Conservation (phyloP, 2,113 vertebrate species). For the Corydoras maculifer region DNA sequence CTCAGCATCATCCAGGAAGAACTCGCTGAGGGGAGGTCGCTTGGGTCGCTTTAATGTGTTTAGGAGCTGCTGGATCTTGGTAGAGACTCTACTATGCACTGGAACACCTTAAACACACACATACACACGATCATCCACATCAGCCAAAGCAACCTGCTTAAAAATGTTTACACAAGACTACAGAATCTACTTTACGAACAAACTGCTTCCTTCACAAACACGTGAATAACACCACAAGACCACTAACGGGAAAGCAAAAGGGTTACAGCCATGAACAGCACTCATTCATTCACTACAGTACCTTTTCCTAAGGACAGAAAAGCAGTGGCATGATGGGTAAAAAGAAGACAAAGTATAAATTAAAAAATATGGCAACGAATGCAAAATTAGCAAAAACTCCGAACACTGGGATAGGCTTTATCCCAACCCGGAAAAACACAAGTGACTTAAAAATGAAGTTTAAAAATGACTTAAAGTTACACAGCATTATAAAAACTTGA, state of each 20-base stretch:
- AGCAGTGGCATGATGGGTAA: conserved; percentile 8
- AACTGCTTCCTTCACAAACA: conserved; percentile 17
- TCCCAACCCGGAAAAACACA: too few species aligned
- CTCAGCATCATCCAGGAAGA: conserved; percentile 93
- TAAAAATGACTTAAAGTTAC: too few species aligned
- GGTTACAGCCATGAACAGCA: conserved; percentile 12
- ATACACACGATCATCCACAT: conserved; percentile 29
- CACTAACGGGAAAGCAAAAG: conserved; percentile 20
- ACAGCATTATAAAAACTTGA: too few species aligned
- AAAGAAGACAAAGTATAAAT: conserved; percentile 15
- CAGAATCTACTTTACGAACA: conserved; percentile 2
- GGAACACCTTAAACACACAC: conserved; percentile 72
- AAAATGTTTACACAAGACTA: not conserved
- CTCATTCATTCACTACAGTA: conserved; percentile 8
- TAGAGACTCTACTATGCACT: conserved; percentile 90
- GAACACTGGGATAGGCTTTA: too few species aligned
- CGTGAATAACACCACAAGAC: conserved; percentile 21
- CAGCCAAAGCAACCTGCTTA: conserved; percentile 11
- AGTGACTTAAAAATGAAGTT: too few species aligned
- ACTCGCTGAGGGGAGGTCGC: conserved; percentile 88
- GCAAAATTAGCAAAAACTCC: too few species aligned
- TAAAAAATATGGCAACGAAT: not conserved
- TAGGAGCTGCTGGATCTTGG: conserved; percentile 95
- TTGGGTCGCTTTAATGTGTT: conserved; percentile 97
- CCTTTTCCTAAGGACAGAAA: conserved; percentile 42